Evolutionary conservation across 2,113 vertebrate genomes (phyloP).

Genomic region (Pelmatolapia mariae): DNA sequence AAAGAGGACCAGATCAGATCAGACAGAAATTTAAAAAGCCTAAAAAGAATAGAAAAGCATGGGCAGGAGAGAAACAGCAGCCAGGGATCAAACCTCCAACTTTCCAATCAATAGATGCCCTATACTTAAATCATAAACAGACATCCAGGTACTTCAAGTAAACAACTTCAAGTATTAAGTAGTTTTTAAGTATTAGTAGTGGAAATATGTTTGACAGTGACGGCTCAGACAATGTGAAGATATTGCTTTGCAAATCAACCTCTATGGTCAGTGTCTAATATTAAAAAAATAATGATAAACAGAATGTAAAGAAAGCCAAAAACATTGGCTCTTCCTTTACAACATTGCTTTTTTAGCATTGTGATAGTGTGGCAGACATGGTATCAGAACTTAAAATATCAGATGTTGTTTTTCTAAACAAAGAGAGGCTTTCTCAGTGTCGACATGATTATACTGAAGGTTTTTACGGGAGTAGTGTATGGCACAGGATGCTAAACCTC

Average conservation of each 20-base stretch:
- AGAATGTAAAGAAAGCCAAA: not conserved
- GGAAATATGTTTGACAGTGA: not conserved
- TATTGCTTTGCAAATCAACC: not conserved
- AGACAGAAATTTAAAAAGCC: too few relatives aligned
- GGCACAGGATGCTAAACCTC: not conserved
- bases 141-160: not conserved
- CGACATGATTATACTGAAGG: not conserved
- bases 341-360: not conserved
- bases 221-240: not conserved
- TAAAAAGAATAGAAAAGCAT: too few relatives aligned
- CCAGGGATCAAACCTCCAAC: too few relatives aligned
- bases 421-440: not conserved
- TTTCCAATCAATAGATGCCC: too few relatives aligned
- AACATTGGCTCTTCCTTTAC: not conserved
- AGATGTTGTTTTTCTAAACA: not conserved
- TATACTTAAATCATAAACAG: not conserved
- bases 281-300: not conserved
- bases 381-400: not conserved
- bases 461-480: not conserved
- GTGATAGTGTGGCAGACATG: not conserved
- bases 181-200: not conserved
- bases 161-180: not conserved
- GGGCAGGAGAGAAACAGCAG: too few relatives aligned
- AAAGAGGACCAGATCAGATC: too few relatives aligned
- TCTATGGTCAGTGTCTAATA: not conserved